A percentile compares a stretch with the other conserved stretches of the same genome.
These are phyloP conservation scores for Dicyrtomina minuta DNA, from an alignment of 2,888 invertebrate genomes.

Conservation along the genomic window DNA sequence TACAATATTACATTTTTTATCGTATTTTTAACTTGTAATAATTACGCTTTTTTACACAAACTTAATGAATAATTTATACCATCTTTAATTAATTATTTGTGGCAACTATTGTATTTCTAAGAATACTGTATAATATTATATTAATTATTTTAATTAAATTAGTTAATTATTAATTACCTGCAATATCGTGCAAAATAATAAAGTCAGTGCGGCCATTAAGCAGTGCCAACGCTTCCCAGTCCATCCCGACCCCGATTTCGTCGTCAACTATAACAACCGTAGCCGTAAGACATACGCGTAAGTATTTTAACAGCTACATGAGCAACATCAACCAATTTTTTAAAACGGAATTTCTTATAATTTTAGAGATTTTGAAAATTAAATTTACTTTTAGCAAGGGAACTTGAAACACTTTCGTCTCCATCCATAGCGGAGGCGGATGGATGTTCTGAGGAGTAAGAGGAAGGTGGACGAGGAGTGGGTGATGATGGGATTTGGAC, in stretches of 20 bases:
- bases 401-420: neutral
- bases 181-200: constrained; percentile 12
- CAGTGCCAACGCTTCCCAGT: constrained; percentile 6
- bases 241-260: neutral
- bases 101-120: no score
- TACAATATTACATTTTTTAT: neutral
- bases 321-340: no score
- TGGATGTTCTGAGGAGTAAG: neutral
- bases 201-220: constrained; percentile 21
- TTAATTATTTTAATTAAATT: no score
- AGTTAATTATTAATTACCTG: no score
- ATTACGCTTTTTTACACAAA: neutral
- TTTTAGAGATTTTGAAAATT: no score
- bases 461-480: neutral
- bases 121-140: no score
- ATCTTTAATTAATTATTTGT: no score
- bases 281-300: neutral
- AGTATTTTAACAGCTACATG: no score
- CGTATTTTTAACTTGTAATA: neutral
- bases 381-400: neutral
- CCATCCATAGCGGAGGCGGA: constrained; percentile 18
- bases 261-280: neutral
- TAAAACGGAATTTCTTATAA: no score
- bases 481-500: neutral
- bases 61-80: no score